Evolutionary conservation across 2,888 invertebrate genomes (phyloP).

Genomic region (Tachina fera): DNA sequence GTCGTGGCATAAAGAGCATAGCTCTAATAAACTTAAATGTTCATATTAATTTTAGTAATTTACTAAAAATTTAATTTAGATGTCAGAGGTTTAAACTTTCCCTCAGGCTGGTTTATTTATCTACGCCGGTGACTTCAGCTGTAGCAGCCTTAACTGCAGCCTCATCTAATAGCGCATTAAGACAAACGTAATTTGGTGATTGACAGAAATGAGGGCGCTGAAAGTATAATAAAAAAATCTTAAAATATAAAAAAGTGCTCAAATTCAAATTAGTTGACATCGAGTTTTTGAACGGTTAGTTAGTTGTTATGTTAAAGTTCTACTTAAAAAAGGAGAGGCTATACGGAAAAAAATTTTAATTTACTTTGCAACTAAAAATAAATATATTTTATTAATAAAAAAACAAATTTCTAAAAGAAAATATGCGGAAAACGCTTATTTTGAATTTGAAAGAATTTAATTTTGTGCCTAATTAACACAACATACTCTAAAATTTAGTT

Average conservation of each 20-base stretch:
- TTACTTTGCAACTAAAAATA: neutral
- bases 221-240: constrained; percentile 33
- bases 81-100: too few species aligned
- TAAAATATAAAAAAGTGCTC: constrained; percentile 52
- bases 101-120: too few species aligned
- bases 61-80: too few species aligned
- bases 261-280: constrained; percentile 62
- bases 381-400: neutral
- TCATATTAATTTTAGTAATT: too few species aligned
- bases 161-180: neutral
- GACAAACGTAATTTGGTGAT: constrained; percentile 25
- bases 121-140: neutral
- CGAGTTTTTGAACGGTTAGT: constrained; percentile 54
- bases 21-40: too few species aligned
- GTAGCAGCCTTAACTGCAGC: neutral
- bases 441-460: neutral
- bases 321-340: neutral
- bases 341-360: neutral
- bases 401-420: neutral
- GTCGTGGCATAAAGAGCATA: too few species aligned
- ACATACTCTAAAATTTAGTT: neutral
- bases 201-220: constrained; percentile 18
- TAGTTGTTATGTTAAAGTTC: constrained; percentile 29
- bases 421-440: too few species aligned
- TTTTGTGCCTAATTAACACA: neutral